Evolutionary conservation across 2,113 vertebrate genomes (phyloP).

Genomic region (Pedionomus torquatus): DNA sequence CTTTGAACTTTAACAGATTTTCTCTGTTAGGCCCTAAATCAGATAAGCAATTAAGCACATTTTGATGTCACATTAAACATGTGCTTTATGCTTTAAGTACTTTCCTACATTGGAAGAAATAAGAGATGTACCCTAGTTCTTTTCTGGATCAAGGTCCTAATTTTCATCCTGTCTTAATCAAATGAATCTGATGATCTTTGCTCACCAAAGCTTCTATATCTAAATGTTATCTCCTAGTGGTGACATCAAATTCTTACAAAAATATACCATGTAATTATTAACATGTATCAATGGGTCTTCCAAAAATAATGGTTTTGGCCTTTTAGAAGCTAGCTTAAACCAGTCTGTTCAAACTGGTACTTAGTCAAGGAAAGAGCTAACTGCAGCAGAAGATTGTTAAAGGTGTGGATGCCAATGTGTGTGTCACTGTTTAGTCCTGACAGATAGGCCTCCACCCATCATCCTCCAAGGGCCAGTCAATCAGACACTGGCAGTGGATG

Average conservation of each 20-base stretch:
- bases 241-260: not conserved
- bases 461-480: slow-evolving; percentile 96
- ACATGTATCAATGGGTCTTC: not conserved
- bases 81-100: not conserved
- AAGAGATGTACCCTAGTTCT: not conserved
- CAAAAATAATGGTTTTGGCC: not conserved
- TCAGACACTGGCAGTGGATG: slow-evolving; percentile 91
- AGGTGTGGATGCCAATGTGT: not conserved
- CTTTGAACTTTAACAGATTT: not conserved
- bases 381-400: not conserved
- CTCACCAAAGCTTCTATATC: not conserved
- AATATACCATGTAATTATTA: not conserved
- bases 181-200: not conserved
- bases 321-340: not conserved
- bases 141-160: not conserved
- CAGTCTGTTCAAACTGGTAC: not conserved
- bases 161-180: not conserved
- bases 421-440: slow-evolving; percentile 82
- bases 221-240: fast-evolving
- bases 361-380: not conserved
- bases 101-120: not conserved
- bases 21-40: not conserved
- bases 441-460: slow-evolving; percentile 96
- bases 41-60: not conserved
- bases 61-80: not conserved